phyloP scores from a whole-genome alignment of 2,113 vertebrate genomes.

The Pterocles gutturalis region DNA sequence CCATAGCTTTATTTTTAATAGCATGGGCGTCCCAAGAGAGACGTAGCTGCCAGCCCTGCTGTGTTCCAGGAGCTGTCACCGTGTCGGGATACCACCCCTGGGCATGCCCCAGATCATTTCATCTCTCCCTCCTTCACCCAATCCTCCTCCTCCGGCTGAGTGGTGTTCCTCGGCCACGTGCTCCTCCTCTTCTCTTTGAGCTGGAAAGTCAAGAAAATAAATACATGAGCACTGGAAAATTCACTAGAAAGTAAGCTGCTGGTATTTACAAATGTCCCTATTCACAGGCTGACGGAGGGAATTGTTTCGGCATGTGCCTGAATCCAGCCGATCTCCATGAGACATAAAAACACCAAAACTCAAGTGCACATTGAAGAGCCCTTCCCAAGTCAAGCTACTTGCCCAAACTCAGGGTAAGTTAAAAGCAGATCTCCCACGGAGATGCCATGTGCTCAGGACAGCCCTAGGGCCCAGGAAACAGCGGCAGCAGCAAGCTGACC shows the following conservation, averaged over 20 bases:
- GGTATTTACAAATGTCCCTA: background rate
- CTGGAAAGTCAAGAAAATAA: slow-evolving; percentile 40
- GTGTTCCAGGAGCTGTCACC: background rate
- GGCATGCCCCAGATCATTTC: background rate
- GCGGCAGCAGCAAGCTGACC: background rate
- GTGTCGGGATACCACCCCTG: background rate
- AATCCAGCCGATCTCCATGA: background rate
- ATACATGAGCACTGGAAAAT: background rate
- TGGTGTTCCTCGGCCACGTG: accelerated
- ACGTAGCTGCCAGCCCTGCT: background rate
- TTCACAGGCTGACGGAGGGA: background rate
- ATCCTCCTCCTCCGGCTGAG: background rate
- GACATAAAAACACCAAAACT: background rate
- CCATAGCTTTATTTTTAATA: slow-evolving; percentile 37
- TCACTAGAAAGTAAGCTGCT: background rate
- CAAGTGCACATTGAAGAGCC: background rate
- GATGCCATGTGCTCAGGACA: background rate
- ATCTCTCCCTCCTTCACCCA: background rate
- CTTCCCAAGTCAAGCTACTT: background rate
- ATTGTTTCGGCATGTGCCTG: background rate
- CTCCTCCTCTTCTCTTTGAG: slow-evolving; percentile 13
- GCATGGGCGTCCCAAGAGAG: background rate
- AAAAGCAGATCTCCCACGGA: background rate
- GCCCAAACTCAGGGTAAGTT: background rate
- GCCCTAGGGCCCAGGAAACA: background rate